Conservation (phyloP, 30 jellyfish, hydroid and myxozoan genomes). For the Rhopilema esculentum region DNA sequence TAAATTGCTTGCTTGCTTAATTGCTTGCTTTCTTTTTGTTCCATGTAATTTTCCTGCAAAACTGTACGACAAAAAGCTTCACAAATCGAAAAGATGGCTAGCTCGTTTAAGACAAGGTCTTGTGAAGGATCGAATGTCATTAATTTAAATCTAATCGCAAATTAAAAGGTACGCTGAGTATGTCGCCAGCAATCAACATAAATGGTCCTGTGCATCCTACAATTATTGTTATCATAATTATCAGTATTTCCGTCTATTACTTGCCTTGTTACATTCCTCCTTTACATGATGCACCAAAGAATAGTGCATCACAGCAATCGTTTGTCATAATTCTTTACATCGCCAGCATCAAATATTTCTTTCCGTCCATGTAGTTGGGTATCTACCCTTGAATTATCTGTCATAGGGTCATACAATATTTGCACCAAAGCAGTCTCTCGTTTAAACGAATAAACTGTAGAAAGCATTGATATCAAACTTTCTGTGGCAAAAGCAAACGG, state of each 20-base stretch:
- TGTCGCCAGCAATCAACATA: background rate
- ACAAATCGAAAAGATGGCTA: background rate
- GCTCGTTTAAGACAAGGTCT: background rate
- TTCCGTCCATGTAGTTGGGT: background rate
- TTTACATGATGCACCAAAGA: background rate
- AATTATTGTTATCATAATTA: background rate
- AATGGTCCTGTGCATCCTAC: background rate
- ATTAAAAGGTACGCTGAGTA: background rate
- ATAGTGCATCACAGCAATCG: background rate
- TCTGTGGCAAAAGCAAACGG: too few species aligned
- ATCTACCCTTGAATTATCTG: background rate
- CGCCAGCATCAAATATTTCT: background rate
- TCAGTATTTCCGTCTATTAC: background rate
- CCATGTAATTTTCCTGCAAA: background rate
- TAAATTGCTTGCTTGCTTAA: slow-evolving; percentile 22
- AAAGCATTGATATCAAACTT: too few species aligned
- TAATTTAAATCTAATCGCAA: background rate
- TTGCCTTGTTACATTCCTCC: background rate
- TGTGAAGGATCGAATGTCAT: background rate
- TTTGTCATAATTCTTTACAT: background rate
- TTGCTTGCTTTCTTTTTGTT: background rate
- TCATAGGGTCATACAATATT: background rate
- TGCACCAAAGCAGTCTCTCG: background rate
- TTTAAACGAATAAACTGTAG: too few species aligned
- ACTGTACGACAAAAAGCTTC: background rate